These are phyloP conservation scores for Volucella inanis DNA, from an alignment of 2,888 invertebrate genomes.

Conservation along the genomic window DNA sequence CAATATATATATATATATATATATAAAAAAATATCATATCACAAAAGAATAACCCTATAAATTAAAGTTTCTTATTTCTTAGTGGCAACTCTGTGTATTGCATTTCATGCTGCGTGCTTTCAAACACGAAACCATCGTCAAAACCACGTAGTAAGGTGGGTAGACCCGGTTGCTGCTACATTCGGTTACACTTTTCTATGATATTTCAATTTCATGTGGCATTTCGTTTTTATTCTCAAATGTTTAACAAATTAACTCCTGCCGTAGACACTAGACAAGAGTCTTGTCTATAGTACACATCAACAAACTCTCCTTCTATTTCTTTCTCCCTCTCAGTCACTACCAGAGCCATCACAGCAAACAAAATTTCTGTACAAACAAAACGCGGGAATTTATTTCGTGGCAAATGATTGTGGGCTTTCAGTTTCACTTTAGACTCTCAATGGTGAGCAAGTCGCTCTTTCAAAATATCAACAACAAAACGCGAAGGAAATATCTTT, in stretches of 20 bases:
- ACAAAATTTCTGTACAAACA: conserved; percentile 61
- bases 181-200: background rate
- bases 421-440: conserved; percentile 76
- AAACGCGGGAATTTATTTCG: conserved; percentile 76
- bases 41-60: no score
- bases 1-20: no score
- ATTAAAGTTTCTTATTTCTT: conserved; percentile 15
- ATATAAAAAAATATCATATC: no score
- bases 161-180: background rate
- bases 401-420: conserved; percentile 70
- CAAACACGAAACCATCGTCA: conserved; percentile 41
- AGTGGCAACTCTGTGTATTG: conserved; percentile 18
- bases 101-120: conserved; percentile 13
- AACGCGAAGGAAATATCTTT: conserved; percentile 55
- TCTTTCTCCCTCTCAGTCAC: background rate
- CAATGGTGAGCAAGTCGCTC: conserved; percentile 57
- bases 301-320: background rate
- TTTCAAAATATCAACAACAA: conserved; percentile 34
- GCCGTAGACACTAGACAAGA: background rate
- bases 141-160: background rate
- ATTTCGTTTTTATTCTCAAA: conserved; percentile 23
- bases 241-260: background rate
- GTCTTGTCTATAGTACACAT: background rate
- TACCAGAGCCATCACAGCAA: background rate
- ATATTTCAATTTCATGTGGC: background rate